These are phyloP conservation scores for Aethina tumida DNA, from an alignment of 1,140 invertebrate species.

Conservation along the genomic window DNA sequence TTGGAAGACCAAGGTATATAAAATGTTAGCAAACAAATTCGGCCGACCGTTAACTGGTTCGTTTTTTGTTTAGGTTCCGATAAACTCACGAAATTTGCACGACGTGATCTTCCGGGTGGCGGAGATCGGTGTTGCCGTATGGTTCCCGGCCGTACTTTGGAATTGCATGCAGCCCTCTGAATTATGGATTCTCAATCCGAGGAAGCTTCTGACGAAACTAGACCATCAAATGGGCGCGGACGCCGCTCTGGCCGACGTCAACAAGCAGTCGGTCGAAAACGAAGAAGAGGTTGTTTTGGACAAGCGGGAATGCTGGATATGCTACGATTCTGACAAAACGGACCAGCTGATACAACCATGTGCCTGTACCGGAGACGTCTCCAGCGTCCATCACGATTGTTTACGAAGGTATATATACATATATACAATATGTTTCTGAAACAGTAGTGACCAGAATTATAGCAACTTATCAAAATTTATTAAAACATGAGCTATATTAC, in stretches of 20 bases:
- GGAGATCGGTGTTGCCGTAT: slow-evolving; percentile 87
- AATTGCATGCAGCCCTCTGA: slow-evolving; percentile 92
- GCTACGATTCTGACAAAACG: slow-evolving; percentile 71
- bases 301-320: slow-evolving; percentile 82
- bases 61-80: slow-evolving; percentile 48
- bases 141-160: slow-evolving; percentile 93
- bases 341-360: slow-evolving; percentile 85
- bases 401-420: slow-evolving; percentile 58
- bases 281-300: slow-evolving; percentile 38
- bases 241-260: not conserved
- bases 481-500: not conserved
- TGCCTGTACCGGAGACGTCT: slow-evolving; percentile 81
- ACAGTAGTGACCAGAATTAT: slow-evolving; percentile 47
- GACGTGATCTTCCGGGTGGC: slow-evolving; percentile 82
- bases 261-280: slow-evolving; percentile 13
- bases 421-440: slow-evolving; percentile 47
- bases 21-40: too few relatives aligned
- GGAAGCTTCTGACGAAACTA: slow-evolving; percentile 62
- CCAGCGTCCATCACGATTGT: slow-evolving; percentile 85
- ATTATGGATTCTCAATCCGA: slow-evolving; percentile 88
- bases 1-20: slow-evolving; percentile 78
- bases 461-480: not conserved
- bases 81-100: slow-evolving; percentile 83
- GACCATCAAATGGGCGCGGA: slow-evolving; percentile 32
- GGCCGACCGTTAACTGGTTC: slow-evolving; percentile 9